phyloP scores from a whole-genome alignment of 2,797 vertebrate species.

The Danio albolineatus region DNA sequence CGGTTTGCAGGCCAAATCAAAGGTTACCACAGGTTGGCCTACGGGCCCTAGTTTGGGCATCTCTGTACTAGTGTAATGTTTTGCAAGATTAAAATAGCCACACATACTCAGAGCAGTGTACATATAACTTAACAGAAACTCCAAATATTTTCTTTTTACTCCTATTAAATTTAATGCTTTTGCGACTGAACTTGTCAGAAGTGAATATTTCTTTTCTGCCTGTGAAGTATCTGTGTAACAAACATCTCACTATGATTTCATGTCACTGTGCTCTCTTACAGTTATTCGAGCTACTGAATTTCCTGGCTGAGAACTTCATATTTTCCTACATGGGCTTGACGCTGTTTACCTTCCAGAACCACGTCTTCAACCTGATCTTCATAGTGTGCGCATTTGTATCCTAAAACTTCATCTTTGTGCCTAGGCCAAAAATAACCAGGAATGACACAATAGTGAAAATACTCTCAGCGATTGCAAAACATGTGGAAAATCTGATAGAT shows the following conservation, averaged over 20 bases:
- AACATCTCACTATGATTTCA: constrained; percentile 1
- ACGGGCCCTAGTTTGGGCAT: too few relatives aligned
- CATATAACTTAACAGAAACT: too few relatives aligned
- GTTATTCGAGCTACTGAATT: constrained; percentile 97
- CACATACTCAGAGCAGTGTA: too few relatives aligned
- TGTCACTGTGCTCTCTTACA: constrained; percentile 68
- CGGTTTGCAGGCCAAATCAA: too few relatives aligned
- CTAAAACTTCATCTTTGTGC: constrained; percentile 63
- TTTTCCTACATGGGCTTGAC: constrained; percentile 99
- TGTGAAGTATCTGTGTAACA: background rate
- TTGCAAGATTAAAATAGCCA: too few relatives aligned
- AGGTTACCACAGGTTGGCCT: too few relatives aligned
- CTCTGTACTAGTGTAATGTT: too few relatives aligned
- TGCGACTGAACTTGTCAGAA: background rate
- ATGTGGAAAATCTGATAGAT: background rate
- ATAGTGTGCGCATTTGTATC: constrained; percentile 97
- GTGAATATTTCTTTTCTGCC: background rate
- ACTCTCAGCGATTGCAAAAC: background rate
- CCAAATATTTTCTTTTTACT: background rate
- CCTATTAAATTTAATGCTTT: background rate
- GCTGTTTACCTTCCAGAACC: constrained; percentile 96
- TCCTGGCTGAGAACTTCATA: constrained; percentile 99
- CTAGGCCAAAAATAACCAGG: background rate
- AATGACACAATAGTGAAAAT: background rate
- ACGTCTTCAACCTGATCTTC: constrained; percentile 93